These are phyloP conservation scores for Dissostichus mawsoni DNA, from an alignment of 2,113 vertebrate genomes.

Conservation along the genomic window DNA sequence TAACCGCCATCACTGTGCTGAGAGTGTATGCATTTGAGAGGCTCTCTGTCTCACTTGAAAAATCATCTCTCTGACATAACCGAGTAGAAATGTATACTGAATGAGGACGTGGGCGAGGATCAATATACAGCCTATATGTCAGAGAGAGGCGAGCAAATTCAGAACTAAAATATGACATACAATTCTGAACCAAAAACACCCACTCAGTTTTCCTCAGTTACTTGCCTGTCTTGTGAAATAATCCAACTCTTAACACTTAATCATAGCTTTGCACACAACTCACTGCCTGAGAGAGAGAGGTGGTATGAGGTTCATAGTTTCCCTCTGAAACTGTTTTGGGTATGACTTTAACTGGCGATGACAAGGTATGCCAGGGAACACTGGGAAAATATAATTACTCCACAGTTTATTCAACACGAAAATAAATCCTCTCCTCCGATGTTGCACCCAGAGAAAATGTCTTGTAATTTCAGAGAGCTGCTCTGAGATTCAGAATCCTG, in stretches of 20 bases:
- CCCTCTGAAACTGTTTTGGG: constrained; percentile 28
- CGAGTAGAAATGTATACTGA: constrained; percentile 17
- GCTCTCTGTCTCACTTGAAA: constrained; percentile 41
- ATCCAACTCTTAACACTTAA: constrained; percentile 37
- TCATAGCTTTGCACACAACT: constrained; percentile 24
- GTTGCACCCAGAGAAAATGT: constrained; percentile 51
- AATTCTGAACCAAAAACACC: constrained; percentile 23
- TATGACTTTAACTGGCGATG: constrained; percentile 49
- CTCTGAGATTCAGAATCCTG: constrained; percentile 35
- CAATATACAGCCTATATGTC: constrained; percentile 36
- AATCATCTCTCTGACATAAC: constrained; percentile 38
- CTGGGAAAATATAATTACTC: constrained; percentile 48
- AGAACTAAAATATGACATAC: constrained; percentile 27
- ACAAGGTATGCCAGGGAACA: constrained; percentile 48
- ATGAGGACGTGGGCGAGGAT: constrained; percentile 36
- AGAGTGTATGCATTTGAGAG: constrained; percentile 42
- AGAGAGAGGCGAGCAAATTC: constrained; percentile 1
- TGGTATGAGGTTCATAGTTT: constrained; percentile 49
- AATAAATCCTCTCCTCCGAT: constrained; percentile 44
- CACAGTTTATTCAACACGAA: constrained; percentile 62
- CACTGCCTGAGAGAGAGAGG: constrained; percentile 25
- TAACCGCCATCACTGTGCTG: constrained; percentile 50
- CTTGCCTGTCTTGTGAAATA: constrained; percentile 33
- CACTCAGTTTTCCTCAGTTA: constrained; percentile 2
- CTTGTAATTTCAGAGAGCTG: constrained; percentile 49